Percentiles rank a stretch among this genome's conserved stretches.
Conservation (phyloP, 2,797 vertebrate genomes). For the Fistularia commersonii region DNA sequence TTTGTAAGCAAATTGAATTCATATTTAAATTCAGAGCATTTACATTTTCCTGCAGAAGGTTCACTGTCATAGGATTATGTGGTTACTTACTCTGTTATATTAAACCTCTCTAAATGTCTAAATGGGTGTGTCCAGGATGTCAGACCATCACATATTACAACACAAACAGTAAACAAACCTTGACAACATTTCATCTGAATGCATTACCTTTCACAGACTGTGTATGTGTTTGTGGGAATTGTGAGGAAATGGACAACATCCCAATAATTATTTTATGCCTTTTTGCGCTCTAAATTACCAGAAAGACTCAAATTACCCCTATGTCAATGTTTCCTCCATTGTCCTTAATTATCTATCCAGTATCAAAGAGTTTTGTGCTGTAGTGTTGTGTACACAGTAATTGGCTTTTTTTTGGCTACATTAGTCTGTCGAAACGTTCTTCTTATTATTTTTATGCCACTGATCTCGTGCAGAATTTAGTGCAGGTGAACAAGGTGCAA, state of each 20-base stretch:
- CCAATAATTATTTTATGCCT: constrained; percentile 3
- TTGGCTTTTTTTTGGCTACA: constrained; percentile 17
- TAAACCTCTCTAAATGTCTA: constrained; percentile 52
- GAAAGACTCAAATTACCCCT: constrained; percentile 21
- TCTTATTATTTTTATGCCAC: not conserved
- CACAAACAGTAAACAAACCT: not conserved
- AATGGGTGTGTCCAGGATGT: constrained; percentile 38
- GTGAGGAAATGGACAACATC: constrained; percentile 12
- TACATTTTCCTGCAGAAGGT: no score
- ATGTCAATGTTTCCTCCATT: constrained; percentile 14
- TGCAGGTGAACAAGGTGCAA: not conserved
- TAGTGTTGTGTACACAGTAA: constrained; percentile 7
- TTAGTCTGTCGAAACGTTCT: constrained; percentile 14
- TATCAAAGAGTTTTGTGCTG: constrained; percentile 8
- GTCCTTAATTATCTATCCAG: constrained; percentile 3
- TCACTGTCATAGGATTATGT: no score
- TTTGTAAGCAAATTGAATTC: no score
- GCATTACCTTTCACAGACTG: constrained; percentile 5
- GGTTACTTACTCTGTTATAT: constrained; percentile 49
- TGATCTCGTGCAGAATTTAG: no score
- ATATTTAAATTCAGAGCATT: no score
- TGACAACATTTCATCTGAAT: not conserved
- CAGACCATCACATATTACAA: not conserved
- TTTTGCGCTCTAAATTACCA: constrained; percentile 7
- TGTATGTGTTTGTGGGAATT: not conserved